These are phyloP conservation scores for Panthera tigris DNA, from an alignment of 2,113 vertebrate genomes.

Conservation along the genomic window DNA sequence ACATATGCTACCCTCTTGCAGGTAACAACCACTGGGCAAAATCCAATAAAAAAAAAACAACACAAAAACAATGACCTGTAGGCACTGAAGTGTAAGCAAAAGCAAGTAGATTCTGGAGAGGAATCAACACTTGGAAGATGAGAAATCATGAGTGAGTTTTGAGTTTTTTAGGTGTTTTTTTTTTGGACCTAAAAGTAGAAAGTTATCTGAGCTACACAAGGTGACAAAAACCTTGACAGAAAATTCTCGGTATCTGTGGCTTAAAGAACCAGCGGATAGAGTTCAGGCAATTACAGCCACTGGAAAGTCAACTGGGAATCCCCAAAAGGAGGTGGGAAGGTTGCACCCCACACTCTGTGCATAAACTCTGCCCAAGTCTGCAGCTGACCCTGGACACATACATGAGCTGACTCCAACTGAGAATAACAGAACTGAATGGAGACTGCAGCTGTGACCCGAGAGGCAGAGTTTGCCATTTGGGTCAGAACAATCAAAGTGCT, in stretches of 20 bases:
- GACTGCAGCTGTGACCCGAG: background rate
- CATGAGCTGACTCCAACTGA: background rate
- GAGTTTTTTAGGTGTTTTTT: background rate
- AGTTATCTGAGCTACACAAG: background rate
- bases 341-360: background rate
- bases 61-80: background rate
- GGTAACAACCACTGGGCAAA: background rate
- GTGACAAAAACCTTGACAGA: background rate
- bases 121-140: conserved; percentile 19
- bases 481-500: background rate
- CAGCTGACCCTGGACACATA: background rate
- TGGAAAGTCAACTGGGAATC: background rate
- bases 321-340: background rate
- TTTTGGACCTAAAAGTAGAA: background rate
- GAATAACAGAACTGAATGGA: conserved; percentile 5
- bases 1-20: background rate
- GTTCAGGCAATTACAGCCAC: background rate
- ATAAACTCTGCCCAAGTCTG: background rate
- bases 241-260: background rate
- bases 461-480: background rate
- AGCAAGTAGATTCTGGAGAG: background rate
- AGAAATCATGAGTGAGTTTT: background rate
- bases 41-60: background rate
- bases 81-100: background rate
- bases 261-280: background rate